phyloP scores from a whole-genome alignment of 2,888 invertebrate genomes.

The Zygothrica quintamaculata region DNA sequence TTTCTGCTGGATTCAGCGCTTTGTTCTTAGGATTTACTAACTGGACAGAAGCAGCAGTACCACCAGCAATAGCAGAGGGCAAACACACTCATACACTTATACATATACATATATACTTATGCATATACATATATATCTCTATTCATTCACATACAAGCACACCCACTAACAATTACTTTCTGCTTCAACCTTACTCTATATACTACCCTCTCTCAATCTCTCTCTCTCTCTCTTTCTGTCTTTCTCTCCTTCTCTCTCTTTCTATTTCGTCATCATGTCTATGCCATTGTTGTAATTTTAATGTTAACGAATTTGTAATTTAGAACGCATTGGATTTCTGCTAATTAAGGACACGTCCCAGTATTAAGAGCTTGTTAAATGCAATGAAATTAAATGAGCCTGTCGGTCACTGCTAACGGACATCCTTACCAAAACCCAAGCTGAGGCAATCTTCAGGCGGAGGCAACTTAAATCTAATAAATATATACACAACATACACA shows the following conservation, averaged over 20 bases:
- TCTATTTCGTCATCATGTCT: slow-evolving; percentile 22
- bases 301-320: slow-evolving; percentile 60
- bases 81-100: slow-evolving; percentile 18
- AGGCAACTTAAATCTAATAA: no score
- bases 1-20: slow-evolving; percentile 59
- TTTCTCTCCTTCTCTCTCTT: background rate
- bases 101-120: slow-evolving; percentile 23
- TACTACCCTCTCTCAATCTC: background rate
- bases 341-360: slow-evolving; percentile 44
- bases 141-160: background rate
- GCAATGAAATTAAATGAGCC: slow-evolving; percentile 26
- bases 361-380: slow-evolving; percentile 13
- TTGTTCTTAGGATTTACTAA: slow-evolving; percentile 66
- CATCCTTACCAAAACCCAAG: no score
- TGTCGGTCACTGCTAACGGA: no score
- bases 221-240: no score
- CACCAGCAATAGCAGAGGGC: no score
- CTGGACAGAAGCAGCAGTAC: slow-evolving; percentile 55
- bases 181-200: no score
- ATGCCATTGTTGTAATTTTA: slow-evolving; percentile 42
- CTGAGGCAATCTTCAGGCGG: no score
- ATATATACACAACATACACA: no score
- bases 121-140: background rate
- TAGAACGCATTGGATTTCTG: slow-evolving; percentile 58
- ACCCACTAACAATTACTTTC: slow-evolving; percentile 19